Percentiles rank a stretch among this genome's conserved stretches.
phyloP scores from a whole-genome alignment of 2,797 vertebrate species.

The Dendrocincla fuliginosa region DNA sequence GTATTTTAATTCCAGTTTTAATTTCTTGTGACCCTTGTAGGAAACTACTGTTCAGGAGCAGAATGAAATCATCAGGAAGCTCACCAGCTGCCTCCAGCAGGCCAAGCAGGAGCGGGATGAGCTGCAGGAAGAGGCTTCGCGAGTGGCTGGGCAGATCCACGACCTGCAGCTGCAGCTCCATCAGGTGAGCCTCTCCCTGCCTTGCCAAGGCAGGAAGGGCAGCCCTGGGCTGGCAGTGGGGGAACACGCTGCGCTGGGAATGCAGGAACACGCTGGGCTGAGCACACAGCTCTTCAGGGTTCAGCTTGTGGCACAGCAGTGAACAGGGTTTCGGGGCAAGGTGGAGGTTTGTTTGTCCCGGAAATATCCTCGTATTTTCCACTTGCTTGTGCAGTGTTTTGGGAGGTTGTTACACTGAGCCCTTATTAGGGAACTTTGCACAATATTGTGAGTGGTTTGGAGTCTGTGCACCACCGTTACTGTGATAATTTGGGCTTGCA shows the following conservation, averaged over 20 bases:
- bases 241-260: not conserved
- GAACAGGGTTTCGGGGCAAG: accelerated
- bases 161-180: constrained; percentile 83
- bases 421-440: not conserved
- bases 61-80: constrained; percentile 82
- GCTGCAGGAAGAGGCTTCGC: constrained; percentile 79
- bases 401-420: not conserved
- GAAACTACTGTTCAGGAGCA: constrained; percentile 81
- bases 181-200: constrained; percentile 71
- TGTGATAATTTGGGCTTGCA: not conserved
- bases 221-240: accelerated
- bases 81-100: constrained; percentile 82
- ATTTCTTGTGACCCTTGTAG: constrained; percentile 42
- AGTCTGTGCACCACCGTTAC: not conserved
- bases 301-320: not conserved
- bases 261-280: not conserved
- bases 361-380: not conserved
- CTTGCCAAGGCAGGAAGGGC: not conserved
- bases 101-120: constrained; percentile 77
- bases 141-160: constrained; percentile 78
- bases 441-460: not conserved
- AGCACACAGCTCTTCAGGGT: not conserved
- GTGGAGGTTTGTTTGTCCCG: not conserved
- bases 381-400: not conserved
- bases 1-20: not conserved